A percentile compares a stretch with the other conserved stretches of the same genome.
These are phyloP conservation scores for Sitobion miscanthi DNA, from an alignment of 1,140 invertebrate genomes.

Conservation along the genomic window DNA sequence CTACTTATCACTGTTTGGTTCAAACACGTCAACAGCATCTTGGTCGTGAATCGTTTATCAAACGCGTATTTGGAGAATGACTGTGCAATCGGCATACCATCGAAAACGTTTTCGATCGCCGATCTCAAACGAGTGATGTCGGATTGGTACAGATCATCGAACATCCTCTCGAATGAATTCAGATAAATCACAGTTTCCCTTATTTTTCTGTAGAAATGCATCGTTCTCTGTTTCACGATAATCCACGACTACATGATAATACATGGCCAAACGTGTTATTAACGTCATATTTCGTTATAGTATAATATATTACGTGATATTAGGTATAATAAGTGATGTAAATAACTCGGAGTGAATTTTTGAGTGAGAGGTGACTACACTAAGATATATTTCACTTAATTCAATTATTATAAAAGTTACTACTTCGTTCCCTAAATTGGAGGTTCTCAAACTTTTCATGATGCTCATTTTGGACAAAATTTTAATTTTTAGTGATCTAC, in stretches of 20 bases:
- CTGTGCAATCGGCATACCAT: neutral
- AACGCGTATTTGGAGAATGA: neutral
- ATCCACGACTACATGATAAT: neutral
- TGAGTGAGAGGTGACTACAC: too few species aligned
- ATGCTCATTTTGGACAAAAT: too few species aligned
- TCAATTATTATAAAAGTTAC: neutral
- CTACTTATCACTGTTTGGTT: neutral
- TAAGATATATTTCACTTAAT: neutral
- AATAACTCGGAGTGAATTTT: neutral
- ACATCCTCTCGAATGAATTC: neutral
- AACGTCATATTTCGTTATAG: neutral
- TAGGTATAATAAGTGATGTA: neutral
- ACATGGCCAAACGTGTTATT: neutral
- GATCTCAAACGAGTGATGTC: neutral
- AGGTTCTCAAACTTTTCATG: neutral
- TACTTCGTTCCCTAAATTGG: neutral
- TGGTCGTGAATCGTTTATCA: neutral
- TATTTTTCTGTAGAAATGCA: neutral
- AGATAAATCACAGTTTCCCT: neutral
- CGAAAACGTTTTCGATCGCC: neutral
- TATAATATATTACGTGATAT: neutral
- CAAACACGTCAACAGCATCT: slow-evolving; percentile 1
- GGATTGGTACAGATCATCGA: neutral
- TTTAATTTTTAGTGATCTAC: too few species aligned
- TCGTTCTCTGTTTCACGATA: neutral